Evolutionary conservation across 2,888 invertebrate species (phyloP), one percentile per base, ranked within the genome.

Genomic region (Diplolepis rosae): DNA sequence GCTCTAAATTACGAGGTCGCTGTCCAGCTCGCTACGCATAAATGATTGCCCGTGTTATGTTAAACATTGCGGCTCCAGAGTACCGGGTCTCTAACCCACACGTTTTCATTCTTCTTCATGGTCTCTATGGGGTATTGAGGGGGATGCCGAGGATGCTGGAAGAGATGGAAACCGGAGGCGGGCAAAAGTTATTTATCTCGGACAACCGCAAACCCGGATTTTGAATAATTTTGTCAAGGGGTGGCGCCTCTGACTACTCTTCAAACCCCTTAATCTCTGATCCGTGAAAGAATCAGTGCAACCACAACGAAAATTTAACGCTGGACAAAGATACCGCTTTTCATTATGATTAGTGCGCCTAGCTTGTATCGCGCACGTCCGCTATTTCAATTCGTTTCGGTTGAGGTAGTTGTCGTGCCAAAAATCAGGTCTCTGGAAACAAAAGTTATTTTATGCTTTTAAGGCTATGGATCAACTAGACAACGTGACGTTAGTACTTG

Each of bases 11-110:
- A 88, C 87, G 86, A 85, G 87, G 84, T 86, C 85, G 85, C 85
- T 83, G 80, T 85, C 84, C 83, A 81, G 81, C 83, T 84, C 80
- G 84, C 82, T 83, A 83, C 85, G 85, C 83, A 85, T 88, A 88
- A 88, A 87, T 88, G 87, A 88, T 88, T 87, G 87, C 87, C 82
- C 86, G 85, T 84, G 86, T 88, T 87, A 88, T 88, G 88, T 88
- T 88, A 87, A 88, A 88, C 86, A 88, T 88, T 84, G 83, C 79
- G 67, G 69, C 75, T 75, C 71, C 66, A 71, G 73, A 79, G 73
- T 76, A 75, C 70, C 71, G 79, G 80, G 84, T 77, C 68, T 76
- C 81, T 82, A 85, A 85, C 84, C 86, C 85, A 84, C 84, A 82
- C 85, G 79, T 83, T 74, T 81, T 70, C 72, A 79, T 78, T 75